Conservation (phyloP, 1,140 invertebrate genomes). For the Drosophila repletoides region DNA sequence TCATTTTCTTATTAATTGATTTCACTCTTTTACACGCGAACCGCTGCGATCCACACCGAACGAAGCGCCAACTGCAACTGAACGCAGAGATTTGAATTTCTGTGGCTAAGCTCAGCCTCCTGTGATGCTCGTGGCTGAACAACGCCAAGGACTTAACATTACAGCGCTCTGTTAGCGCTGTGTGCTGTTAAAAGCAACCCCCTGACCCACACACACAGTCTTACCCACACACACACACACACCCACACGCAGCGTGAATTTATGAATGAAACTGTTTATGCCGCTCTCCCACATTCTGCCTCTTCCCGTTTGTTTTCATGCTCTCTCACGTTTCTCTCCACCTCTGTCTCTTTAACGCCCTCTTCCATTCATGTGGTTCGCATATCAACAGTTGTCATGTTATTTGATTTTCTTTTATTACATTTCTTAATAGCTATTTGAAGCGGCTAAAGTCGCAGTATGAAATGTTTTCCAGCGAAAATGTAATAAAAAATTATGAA, state of each 20-base stretch:
- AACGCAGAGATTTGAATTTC: slow-evolving; percentile 61
- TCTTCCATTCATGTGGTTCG: neutral
- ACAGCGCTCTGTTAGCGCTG: slow-evolving; percentile 44
- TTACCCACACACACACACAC: slow-evolving; percentile 3
- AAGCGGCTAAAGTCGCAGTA: no score
- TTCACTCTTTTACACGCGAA: neutral
- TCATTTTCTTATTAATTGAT: slow-evolving; percentile 7
- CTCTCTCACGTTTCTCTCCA: neutral
- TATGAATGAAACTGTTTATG: slow-evolving; percentile 64
- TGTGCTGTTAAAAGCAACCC: slow-evolving; percentile 40
- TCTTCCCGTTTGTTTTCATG: neutral
- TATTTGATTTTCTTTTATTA: slow-evolving; percentile 23
- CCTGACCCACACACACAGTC: neutral
- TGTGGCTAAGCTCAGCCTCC: slow-evolving; percentile 49
- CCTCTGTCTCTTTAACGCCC: neutral
- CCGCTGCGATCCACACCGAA: slow-evolving; percentile 59
- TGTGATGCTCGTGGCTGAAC: slow-evolving; percentile 24
- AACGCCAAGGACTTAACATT: slow-evolving; percentile 57
- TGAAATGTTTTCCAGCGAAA: no score
- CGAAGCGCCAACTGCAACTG: slow-evolving; percentile 58
- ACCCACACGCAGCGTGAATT: slow-evolving; percentile 12
- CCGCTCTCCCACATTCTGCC: neutral
- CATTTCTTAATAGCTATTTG: no score
- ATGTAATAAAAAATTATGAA: no score
- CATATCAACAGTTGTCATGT: slow-evolving; percentile 72